Conservation (phyloP, 2,113 vertebrate species). For the Rutilus rutilus region DNA sequence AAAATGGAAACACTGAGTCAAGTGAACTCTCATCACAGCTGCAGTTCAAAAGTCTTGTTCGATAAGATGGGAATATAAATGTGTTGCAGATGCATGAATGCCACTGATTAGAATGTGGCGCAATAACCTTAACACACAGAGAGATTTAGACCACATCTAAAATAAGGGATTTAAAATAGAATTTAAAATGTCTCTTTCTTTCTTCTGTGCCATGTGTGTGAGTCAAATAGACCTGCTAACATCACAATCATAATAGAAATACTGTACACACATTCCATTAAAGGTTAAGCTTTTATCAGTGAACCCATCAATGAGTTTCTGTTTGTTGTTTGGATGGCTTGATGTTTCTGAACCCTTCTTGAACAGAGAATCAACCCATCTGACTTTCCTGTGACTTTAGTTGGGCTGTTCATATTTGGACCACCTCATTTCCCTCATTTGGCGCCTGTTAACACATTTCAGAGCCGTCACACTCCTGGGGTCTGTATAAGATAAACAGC, state of each 20-base stretch:
- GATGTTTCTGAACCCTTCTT: background rate
- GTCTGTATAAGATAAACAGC: slow-evolving; percentile 38
- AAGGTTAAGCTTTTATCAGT: too few relatives aligned
- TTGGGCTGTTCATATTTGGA: background rate
- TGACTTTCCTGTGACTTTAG: slow-evolving; percentile 10
- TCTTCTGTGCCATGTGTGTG: background rate
- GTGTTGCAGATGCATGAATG: background rate
- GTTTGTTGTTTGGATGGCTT: background rate
- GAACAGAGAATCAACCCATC: background rate
- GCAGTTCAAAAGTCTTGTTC: slow-evolving; percentile 85
- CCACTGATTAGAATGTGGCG: background rate
- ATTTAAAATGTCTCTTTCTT: background rate
- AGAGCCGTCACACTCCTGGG: slow-evolving; percentile 21
- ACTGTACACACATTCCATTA: too few relatives aligned
- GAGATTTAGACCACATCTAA: background rate
- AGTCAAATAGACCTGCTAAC: too few relatives aligned
- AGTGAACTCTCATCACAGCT: slow-evolving; percentile 70
- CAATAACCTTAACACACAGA: background rate
- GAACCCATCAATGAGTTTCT: background rate
- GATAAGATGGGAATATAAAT: slow-evolving; percentile 3
- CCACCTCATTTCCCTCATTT: slow-evolving; percentile 11
- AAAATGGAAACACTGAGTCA: slow-evolving; percentile 26
- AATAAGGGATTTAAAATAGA: background rate
- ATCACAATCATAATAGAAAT: background rate
- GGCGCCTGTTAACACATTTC: slow-evolving; percentile 34